These are phyloP conservation scores for Colletes latitarsis DNA, from an alignment of 1,140 invertebrate genomes.

Conservation along the genomic window DNA sequence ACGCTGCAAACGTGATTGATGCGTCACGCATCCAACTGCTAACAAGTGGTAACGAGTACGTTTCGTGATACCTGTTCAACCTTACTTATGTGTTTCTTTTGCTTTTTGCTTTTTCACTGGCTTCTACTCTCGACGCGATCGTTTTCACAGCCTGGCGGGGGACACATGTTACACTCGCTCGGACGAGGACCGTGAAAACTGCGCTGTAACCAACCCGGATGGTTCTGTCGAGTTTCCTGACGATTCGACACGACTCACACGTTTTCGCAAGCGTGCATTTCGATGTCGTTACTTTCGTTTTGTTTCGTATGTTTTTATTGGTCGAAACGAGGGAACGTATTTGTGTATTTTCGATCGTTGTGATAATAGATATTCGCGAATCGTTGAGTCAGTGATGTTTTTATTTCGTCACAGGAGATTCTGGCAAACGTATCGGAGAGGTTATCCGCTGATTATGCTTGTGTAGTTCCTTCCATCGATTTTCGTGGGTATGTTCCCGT, in stretches of 20 bases:
- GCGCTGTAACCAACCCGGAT: background rate
- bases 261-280: background rate
- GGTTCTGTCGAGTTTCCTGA: background rate
- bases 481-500: background rate
- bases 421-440: background rate
- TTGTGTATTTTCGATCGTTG: background rate
- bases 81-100: background rate
- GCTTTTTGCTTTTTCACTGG: background rate
- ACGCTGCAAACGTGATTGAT: conserved; percentile 38
- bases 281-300: too few relatives aligned
- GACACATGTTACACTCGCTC: too few relatives aligned
- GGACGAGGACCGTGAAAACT: background rate
- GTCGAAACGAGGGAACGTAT: background rate
- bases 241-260: background rate
- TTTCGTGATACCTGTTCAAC: background rate
- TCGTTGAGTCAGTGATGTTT: background rate
- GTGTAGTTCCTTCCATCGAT: background rate
- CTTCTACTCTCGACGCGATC: background rate
- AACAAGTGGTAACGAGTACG: conserved; percentile 49
- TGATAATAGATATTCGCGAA: too few relatives aligned
- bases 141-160: background rate
- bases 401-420: background rate
- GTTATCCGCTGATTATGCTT: background rate
- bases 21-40: conserved; percentile 35
- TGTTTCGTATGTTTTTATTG: background rate